phyloP scores from a whole-genome alignment of 2,888 invertebrate genomes.

The Meganola albula region DNA sequence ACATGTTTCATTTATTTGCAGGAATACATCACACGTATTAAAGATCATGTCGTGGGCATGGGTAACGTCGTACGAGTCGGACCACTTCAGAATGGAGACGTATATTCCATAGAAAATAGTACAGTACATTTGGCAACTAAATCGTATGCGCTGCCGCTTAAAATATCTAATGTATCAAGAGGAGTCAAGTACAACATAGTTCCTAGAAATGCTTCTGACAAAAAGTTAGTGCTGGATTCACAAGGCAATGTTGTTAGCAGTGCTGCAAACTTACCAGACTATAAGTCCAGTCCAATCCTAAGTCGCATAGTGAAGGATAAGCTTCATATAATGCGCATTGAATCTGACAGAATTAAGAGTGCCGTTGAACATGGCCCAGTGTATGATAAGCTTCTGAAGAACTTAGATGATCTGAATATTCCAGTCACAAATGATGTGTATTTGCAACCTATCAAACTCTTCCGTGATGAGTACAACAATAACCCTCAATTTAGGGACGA shows the following conservation, averaged over 20 bases:
- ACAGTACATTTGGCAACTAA: conserved; percentile 59
- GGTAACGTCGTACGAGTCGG: conserved; percentile 82
- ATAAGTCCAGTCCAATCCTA: conserved; percentile 67
- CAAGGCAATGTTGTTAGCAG: conserved; percentile 72
- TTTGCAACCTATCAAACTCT: conserved; percentile 73
- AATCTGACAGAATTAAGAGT: conserved; percentile 77
- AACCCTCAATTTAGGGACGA: conserved; percentile 77
- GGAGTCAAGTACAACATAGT: conserved; percentile 71
- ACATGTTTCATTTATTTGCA: conserved; percentile 42
- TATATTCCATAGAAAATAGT: conserved; percentile 63
- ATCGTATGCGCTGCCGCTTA: conserved; percentile 68
- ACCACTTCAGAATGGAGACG: conserved; percentile 67
- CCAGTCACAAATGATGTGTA: conserved; percentile 72
- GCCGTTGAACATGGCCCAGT: conserved; percentile 78
- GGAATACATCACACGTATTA: conserved; percentile 77
- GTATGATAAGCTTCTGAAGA: conserved; percentile 76
- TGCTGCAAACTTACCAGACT: conserved; percentile 68
- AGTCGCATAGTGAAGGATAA: conserved; percentile 71
- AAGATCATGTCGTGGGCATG: conserved; percentile 85
- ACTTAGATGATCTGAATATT: conserved; percentile 72
- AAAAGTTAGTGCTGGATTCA: conserved; percentile 65
- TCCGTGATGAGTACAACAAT: conserved; percentile 73
- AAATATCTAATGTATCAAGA: conserved; percentile 66
- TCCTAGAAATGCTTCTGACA: conserved; percentile 71
- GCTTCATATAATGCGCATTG: conserved; percentile 71